These are phyloP conservation scores for Struthidea cinerea DNA, from an alignment of 2,113 vertebrate species.

Conservation along the genomic window DNA sequence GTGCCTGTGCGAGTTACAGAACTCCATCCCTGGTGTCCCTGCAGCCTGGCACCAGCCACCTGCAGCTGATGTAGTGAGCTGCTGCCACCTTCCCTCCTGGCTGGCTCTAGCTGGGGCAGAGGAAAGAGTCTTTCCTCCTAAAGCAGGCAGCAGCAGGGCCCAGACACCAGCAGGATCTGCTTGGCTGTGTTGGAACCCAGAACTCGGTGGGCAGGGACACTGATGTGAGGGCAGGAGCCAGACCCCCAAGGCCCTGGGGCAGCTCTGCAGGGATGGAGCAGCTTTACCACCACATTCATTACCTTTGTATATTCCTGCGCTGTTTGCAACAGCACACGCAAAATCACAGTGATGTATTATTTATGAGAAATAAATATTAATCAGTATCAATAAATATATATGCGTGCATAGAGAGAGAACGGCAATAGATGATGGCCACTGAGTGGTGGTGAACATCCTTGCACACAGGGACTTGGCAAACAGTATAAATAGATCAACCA, in stretches of 20 bases:
- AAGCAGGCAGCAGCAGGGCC: background rate
- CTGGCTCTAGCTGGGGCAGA: background rate
- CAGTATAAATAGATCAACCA: background rate
- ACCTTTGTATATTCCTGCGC: background rate
- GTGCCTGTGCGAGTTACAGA: background rate
- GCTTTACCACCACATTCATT: no score
- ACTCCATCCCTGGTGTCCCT: background rate
- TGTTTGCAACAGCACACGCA: background rate
- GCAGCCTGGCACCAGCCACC: background rate
- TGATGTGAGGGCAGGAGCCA: fast-evolving
- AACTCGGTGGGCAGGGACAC: fast-evolving
- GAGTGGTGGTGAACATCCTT: background rate
- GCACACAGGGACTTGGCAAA: background rate
- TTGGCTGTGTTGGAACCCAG: background rate
- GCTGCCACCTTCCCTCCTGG: background rate
- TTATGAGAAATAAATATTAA: constrained; percentile 27
- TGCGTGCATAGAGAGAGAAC: background rate
- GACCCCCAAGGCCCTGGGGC: background rate
- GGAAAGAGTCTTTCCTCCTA: background rate
- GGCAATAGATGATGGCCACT: background rate
- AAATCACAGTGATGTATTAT: background rate
- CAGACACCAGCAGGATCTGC: background rate
- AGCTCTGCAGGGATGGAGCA: background rate
- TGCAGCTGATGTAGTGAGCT: fast-evolving
- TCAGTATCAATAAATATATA: background rate